Base-by-base conservation (phyloP, 2,888 invertebrate species). In the Octodonta nipae region DNA sequence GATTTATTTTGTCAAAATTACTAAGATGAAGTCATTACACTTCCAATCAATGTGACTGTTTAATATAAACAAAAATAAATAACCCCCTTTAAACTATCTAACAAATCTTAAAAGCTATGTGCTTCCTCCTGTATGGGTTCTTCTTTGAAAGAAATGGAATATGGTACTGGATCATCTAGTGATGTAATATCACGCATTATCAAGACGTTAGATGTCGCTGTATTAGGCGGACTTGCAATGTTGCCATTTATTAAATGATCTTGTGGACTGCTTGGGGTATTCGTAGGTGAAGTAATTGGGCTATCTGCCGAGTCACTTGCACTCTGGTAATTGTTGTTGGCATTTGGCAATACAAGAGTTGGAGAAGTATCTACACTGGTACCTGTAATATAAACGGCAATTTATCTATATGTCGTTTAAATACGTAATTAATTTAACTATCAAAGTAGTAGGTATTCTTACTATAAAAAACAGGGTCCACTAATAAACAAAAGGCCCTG, bases 291-390 rank as follows among this genome's bases (percentile, higher is more conserved):
- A 2, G 68, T 66, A 25, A 68, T 49, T 2, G 68, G 67, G 49
- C 69, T 70, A 42, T 67, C 68, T 1, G 70, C 67, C 6, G 68
- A 68, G 36, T 68, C 70, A 42, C 67, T 68, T 34, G 66, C 64
- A 49, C 67, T 42, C 32, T 68, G 69, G 45, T 70, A 71, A 43
- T 65, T 67, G 14, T 7, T 15, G 30, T 48, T 46, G 27, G 47
- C 49, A 25, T 46, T 40, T n/a, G 56, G 49, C 15, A 56, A 49
- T 1, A 58, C 49, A 15, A 57, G 35, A 47, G 63, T 40, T 50
- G 55, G 45, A 50, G 59, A 37, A 45, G 56, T 32, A 32, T 69
- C 69, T 6, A 63, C 60, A 13, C 66, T 63, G 20, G 20, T 20
- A 20, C n/a, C 20, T n/a, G 20, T 22, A 4, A 22, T 22, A 3